A percentile compares a stretch with the other conserved stretches of the same genome.
Evolutionary conservation across 2,888 invertebrate species (phyloP).

Genomic region (Koerneria pararmatus): DNA sequence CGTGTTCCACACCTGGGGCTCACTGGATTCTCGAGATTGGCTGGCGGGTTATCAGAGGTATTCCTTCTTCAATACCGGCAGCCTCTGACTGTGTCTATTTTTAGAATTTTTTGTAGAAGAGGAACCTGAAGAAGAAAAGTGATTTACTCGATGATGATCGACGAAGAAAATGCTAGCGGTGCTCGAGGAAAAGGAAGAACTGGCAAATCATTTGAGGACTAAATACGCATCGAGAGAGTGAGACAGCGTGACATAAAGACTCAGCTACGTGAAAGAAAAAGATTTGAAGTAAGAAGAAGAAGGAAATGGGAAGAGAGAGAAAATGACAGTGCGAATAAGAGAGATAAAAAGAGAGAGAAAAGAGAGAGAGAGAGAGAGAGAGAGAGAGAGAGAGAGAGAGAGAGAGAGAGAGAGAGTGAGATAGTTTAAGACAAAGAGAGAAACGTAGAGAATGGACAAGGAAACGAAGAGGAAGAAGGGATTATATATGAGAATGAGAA

Average conservation of each 20-base stretch:
- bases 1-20: too few species aligned
- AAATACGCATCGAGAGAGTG: not conserved
- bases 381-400: not conserved
- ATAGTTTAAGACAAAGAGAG: not conserved
- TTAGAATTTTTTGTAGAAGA: too few species aligned
- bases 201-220: slow-evolving; percentile 15
- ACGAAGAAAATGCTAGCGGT: slow-evolving; percentile 20
- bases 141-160: not conserved
- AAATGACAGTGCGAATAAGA: not conserved
- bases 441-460: not conserved
- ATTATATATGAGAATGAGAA: too few species aligned
- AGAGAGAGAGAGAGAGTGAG: not conserved
- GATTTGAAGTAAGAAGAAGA: not conserved
- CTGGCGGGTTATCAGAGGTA: too few species aligned
- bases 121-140: slow-evolving; percentile 8
- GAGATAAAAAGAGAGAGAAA: not conserved
- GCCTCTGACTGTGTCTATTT: too few species aligned
- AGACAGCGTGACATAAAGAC: not conserved
- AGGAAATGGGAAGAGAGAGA: not conserved
- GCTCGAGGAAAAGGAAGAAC: not conserved
- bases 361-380: not conserved
- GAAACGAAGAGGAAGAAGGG: not conserved
- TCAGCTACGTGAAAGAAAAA: not conserved
- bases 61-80: too few species aligned
- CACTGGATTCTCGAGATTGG: too few species aligned